Base-by-base conservation (phyloP, 92 coral and sea anemone genomes). In the Pocillopora meandrina region DNA sequence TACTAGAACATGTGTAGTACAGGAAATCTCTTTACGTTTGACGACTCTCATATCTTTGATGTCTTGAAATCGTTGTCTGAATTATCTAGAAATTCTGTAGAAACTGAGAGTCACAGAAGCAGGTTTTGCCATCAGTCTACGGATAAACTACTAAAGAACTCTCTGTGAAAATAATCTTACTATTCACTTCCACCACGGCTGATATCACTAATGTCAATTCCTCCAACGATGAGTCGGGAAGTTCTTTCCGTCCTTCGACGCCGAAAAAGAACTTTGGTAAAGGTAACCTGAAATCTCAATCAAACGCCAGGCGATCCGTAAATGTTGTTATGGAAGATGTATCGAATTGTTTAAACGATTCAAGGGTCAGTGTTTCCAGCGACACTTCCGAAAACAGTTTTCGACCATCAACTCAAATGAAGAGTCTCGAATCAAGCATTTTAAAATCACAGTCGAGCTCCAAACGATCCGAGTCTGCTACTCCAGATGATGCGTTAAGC, bases 401-500 rank as follows among this genome's bases (percentile, higher is more conserved):
- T 71, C 61, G 77, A 10, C 36, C 69, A 23, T 14, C 57, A 58
- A 64, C 72, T 20, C 79, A 72, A 1, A 75, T 61, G 73, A 83
- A 83, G 72, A 65, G n/a, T 62, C 31, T 11, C 16, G 74, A 74
- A 52, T 18, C 49, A 49, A 83, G 18, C 68, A 42, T 72, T 2
- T 31, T 36, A 26, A 83, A 74, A 74, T 68, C 72, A 31, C 63
- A 71, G 33, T 63, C 86, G 17, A 73, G 63, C 26, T 63, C 56
- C 56, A 74, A 73, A 10, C 86, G 86, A 71, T 19, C 77, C 17
- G 85, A 71, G 36, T 34, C 21, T 61, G 79, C 64, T 20, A 31
- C 18, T n/a, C n/a, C 62, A 61, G 86, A 83, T 8, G 86, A 73
- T 15, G 62, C 2, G 9, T 52, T 56, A 47, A 74, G 78, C 49